Conservation (phyloP, 2,113 vertebrate species). For the Limnothrissa miodon region DNA sequence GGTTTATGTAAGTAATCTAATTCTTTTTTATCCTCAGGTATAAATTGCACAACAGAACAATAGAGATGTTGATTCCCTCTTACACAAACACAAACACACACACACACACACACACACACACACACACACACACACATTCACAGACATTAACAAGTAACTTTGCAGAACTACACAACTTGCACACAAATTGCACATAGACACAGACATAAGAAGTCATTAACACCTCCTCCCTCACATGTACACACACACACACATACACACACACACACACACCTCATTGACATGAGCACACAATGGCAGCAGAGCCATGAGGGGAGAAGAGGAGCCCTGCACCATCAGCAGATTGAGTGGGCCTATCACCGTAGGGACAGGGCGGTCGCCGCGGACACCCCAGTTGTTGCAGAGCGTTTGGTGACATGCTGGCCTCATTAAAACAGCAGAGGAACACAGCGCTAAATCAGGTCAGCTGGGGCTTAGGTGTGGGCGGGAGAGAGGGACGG, state of each 20-base stretch:
- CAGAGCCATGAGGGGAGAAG: background rate
- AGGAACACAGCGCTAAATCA: conserved; percentile 39
- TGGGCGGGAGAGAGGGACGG: conserved; percentile 5
- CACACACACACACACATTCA: background rate
- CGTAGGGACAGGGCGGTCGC: conserved; percentile 22
- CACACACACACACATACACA: conserved; percentile 20
- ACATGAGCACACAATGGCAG: background rate
- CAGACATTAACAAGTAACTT: no score
- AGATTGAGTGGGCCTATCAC: conserved; percentile 22
- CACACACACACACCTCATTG: background rate
- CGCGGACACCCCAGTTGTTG: conserved; percentile 17
- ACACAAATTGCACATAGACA: background rate
- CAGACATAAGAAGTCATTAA: no score
- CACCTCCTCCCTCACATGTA: no score
- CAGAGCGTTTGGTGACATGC: conserved; percentile 30
- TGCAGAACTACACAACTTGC: background rate
- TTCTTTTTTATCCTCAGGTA: no score
- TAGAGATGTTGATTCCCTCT: background rate
- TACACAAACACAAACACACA: background rate
- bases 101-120: background rate
- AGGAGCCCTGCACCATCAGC: background rate
- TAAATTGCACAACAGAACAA: background rate
- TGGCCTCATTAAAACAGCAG: conserved; percentile 44
- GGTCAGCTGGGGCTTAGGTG: conserved; percentile 42
- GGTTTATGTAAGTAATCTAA: no score